Percentiles rank a stretch among this genome's conserved stretches.
These are phyloP conservation scores for Bufo bufo DNA, from an alignment of 2,113 vertebrate genomes.

Conservation along the genomic window DNA sequence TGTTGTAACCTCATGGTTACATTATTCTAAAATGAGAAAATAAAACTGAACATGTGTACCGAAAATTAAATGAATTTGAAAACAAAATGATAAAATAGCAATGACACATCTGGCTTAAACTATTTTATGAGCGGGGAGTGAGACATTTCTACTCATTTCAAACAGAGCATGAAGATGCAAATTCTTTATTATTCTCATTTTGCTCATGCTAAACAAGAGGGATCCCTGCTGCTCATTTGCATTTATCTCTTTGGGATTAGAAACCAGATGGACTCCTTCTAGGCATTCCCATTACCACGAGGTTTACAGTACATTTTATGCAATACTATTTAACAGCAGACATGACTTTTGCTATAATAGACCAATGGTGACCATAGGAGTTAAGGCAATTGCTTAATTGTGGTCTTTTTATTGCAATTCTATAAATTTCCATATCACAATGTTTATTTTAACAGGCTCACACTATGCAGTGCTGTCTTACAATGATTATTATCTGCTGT, in stretches of 20 bases:
- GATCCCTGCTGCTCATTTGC: slow-evolving; percentile 46
- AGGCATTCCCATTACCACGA: slow-evolving; percentile 53
- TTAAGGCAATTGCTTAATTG: slow-evolving; percentile 43
- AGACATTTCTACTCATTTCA: slow-evolving; percentile 45
- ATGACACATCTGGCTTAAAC: slow-evolving; percentile 53
- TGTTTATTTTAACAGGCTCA: not conserved
- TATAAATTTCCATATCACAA: not conserved
- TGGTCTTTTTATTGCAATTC: slow-evolving; percentile 22
- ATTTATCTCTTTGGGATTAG: slow-evolving; percentile 50
- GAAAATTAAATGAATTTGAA: slow-evolving; percentile 44
- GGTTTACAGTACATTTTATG: slow-evolving; percentile 45
- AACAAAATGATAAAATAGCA: slow-evolving; percentile 48
- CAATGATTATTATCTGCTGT: not conserved
- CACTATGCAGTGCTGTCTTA: not conserved
- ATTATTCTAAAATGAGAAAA: slow-evolving; percentile 10
- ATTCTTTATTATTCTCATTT: slow-evolving; percentile 54
- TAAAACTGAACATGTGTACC: slow-evolving; percentile 42
- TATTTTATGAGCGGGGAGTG: slow-evolving; percentile 50
- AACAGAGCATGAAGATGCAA: slow-evolving; percentile 55
- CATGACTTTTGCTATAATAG: slow-evolving; percentile 40
- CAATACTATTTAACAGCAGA: slow-evolving; percentile 43
- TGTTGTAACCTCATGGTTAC: slow-evolving; percentile 28
- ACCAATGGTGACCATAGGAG: slow-evolving; percentile 43
- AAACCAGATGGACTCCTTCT: slow-evolving; percentile 56
- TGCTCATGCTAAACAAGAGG: slow-evolving; percentile 54